Evolutionary conservation across 2,888 invertebrate genomes (phyloP), one percentile per base, ranked within the genome.

Genomic region (Erynnis tages): DNA sequence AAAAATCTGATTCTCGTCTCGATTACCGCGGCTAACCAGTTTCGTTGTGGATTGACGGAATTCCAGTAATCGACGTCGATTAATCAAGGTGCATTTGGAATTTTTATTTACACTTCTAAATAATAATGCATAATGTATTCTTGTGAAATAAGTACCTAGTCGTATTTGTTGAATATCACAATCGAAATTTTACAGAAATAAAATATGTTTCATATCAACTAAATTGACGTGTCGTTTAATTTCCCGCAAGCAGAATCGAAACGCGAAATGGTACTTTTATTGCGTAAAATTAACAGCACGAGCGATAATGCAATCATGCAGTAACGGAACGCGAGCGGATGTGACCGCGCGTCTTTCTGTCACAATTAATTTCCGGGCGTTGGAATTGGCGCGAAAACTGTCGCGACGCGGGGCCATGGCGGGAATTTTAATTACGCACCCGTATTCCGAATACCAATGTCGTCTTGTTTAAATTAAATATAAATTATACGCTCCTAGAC

Each of bases 311-410:
- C 58, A 61, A 53, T 29, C 61, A 71, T 79, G 76, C 76, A 76
- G 64, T 79, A 86, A 83, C 82, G 84, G 83, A 81, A 81, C 79
- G 80, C 76, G 73, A 73, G 67, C 82, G 87, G 88, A 88, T 86
- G 86, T 85, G 88, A 79, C 85, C 85, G 79, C 79, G 82, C 89
- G 84, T 89, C 89, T 88, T 88, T 83, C 88, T 89, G 89, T 89
- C 89, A 89, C 89, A 86, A 89, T 89, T 88, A 89, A 89, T 89
- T 89, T 89, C 89, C 88, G 89, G 82, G 79, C 84, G 88, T 82
- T 85, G 89, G 87, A 89, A 89, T 89, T 89, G 89, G 89, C 89
- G 89, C 88, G 89, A 89, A 89, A 89, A 89, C 84, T 87, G 89
- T 87, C 86, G 88, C 82, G 78, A 72, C 73, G 65, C 65, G 69